These are phyloP conservation scores for Brachionus manjavacas DNA, from an alignment of 1,140 invertebrate genomes.

Conservation along the genomic window DNA sequence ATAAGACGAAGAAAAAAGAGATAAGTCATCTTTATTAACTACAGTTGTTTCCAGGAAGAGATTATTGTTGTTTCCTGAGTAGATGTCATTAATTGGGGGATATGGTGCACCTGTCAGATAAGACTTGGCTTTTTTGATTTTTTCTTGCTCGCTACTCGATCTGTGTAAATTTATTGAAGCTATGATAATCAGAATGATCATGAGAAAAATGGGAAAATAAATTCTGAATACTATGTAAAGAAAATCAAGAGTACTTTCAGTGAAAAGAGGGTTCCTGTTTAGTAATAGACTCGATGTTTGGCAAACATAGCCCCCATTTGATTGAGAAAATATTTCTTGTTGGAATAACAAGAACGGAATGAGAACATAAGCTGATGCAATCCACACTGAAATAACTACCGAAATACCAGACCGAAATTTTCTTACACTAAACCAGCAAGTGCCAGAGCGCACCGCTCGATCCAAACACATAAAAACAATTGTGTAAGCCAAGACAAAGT, in stretches of 20 bases:
- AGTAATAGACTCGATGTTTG: neutral
- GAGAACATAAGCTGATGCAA: slow-evolving; percentile 26
- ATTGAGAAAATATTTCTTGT: neutral
- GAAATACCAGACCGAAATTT: slow-evolving; percentile 14
- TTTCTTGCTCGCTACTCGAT: neutral
- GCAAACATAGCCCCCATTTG: slow-evolving; percentile 29
- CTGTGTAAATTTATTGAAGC: neutral
- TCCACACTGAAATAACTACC: slow-evolving; percentile 27
- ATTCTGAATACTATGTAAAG: slow-evolving; percentile 24
- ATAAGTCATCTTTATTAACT: slow-evolving; percentile 24
- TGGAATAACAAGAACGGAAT: slow-evolving; percentile 33
- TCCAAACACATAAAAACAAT: slow-evolving; percentile 42
- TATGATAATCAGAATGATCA: slow-evolving; percentile 15
- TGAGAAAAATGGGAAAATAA: slow-evolving; percentile 22
- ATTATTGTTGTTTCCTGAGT: neutral
- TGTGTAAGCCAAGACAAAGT: slow-evolving; percentile 38
- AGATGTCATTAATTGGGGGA: neutral
- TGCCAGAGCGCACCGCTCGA: neutral
- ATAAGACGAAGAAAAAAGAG: neutral
- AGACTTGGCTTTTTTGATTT: neutral
- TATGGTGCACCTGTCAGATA: neutral
- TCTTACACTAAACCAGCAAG: slow-evolving; percentile 23
- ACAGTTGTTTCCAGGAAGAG: neutral
- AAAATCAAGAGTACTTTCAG: neutral
- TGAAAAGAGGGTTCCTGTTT: neutral